These are phyloP conservation scores for Pedionomus torquatus DNA, from an alignment of 2,113 vertebrate genomes.

Conservation along the genomic window DNA sequence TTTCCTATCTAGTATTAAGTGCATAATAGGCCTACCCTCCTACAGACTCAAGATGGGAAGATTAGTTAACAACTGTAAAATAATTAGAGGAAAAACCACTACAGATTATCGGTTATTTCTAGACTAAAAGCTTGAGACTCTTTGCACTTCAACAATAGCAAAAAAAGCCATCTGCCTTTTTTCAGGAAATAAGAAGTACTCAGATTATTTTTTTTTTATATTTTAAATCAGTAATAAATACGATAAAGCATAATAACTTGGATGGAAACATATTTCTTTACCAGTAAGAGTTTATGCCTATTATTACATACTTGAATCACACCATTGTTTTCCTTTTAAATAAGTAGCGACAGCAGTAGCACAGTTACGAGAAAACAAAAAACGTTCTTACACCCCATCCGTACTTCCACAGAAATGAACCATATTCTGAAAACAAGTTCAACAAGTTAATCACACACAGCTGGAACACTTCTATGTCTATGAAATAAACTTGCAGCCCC, in stretches of 20 bases:
- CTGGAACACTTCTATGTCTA: neutral
- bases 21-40: neutral
- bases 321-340: neutral
- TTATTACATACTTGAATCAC: neutral
- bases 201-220: neutral
- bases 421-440: neutral
- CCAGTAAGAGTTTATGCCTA: neutral
- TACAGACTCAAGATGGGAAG: neutral
- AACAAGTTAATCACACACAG: neutral
- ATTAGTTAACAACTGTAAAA: neutral
- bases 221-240: neutral
- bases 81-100: neutral
- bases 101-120: neutral
- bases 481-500: neutral
- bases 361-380: neutral
- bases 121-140: neutral
- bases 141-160: neutral
- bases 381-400: neutral
- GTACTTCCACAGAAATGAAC: neutral
- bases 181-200: neutral
- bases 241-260: neutral
- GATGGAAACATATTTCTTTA: neutral
- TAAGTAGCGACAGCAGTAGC: neutral
- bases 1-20: neutral
- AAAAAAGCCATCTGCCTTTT: neutral